phyloP scores from a whole-genome alignment of 2,797 vertebrate genomes.

The Myiotriccus ornatus region DNA sequence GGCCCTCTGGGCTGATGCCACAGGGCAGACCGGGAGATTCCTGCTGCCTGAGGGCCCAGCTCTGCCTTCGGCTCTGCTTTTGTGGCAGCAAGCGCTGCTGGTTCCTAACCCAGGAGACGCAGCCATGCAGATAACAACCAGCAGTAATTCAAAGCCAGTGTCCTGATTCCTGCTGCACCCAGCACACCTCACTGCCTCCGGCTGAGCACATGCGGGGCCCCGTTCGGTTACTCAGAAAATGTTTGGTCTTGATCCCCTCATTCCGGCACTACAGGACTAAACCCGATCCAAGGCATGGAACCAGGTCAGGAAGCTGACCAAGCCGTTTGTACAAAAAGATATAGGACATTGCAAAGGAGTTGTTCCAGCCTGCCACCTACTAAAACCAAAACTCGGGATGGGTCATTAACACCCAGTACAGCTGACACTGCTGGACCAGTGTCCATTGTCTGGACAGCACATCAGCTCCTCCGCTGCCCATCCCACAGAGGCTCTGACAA shows the following conservation, averaged over 20 bases:
- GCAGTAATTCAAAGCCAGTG: neutral
- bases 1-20: neutral
- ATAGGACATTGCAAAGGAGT: neutral
- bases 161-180: neutral
- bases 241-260: neutral
- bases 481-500: neutral
- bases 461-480: neutral
- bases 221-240: rapidly evolving
- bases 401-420: neutral
- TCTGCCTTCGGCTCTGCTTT: neutral
- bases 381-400: neutral
- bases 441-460: neutral
- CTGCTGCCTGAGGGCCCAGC: neutral
- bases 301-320: neutral
- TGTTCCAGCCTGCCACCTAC: neutral
- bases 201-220: neutral
- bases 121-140: neutral
- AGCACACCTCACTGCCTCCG: neutral
- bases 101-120: neutral
- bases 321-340: neutral
- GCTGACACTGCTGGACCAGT: neutral
- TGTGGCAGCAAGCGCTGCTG: neutral
- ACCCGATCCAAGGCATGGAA: neutral
- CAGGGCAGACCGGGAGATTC: neutral
- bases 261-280: neutral